Conservation (phyloP, 2,888 invertebrate species). For the Trachelus stipa region DNA sequence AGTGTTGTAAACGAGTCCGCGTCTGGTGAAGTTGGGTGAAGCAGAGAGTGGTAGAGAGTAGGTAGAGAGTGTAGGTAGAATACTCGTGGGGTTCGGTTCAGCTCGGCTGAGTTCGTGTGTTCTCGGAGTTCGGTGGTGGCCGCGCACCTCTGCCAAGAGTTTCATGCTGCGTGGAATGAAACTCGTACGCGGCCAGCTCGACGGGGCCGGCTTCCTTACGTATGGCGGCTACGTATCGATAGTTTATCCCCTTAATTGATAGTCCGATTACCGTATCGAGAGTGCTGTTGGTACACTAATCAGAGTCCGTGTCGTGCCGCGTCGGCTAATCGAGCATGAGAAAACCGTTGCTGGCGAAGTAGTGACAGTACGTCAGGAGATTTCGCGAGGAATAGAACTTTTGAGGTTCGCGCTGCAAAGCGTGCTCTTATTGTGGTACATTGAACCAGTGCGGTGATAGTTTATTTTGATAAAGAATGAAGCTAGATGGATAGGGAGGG, state of each 20-base stretch:
- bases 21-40: background rate
- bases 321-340: background rate
- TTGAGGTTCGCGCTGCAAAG: constrained; percentile 33
- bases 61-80: constrained; percentile 1
- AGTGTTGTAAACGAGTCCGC: background rate
- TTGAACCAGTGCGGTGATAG: background rate
- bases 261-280: background rate
- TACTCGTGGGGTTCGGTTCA: constrained; percentile 27
- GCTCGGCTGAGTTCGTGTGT: constrained; percentile 47
- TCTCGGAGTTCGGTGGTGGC: constrained; percentile 51
- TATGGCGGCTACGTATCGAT: constrained; percentile 37
- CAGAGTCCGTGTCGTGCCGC: background rate
- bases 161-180: constrained; percentile 62
- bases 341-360: background rate
- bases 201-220: constrained; percentile 56
- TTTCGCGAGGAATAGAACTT: constrained; percentile 38
- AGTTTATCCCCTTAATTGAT: background rate
- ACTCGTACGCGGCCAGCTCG: constrained; percentile 62
- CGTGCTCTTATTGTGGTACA: background rate
- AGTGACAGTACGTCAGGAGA: constrained; percentile 35
- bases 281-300: background rate
- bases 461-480: background rate
- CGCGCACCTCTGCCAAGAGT: constrained; percentile 59
- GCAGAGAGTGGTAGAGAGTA: constrained; percentile 30
- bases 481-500: background rate